These are phyloP conservation scores for Bilobella aurantiaca DNA, from an alignment of 1,140 invertebrate species.

Conservation along the genomic window DNA sequence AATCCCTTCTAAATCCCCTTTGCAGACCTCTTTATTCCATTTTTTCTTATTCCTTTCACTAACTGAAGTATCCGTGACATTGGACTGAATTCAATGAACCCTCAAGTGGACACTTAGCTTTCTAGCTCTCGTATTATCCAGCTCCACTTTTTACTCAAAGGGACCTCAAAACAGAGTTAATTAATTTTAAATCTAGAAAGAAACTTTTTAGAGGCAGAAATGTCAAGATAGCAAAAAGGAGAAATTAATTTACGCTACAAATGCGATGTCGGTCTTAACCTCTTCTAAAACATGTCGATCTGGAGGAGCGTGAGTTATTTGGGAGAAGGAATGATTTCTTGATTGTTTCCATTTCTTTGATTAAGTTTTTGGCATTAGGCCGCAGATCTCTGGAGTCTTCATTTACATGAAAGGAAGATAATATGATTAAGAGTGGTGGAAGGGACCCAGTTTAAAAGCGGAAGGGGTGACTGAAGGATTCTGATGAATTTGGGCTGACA, in stretches of 20 bases:
- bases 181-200: neutral
- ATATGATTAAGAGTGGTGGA: neutral
- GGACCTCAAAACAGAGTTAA: neutral
- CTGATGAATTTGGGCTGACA: neutral
- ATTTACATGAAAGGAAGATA: neutral
- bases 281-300: too few relatives aligned
- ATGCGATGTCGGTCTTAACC: too few relatives aligned
- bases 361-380: neutral
- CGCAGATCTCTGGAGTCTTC: neutral
- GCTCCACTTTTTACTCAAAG: neutral
- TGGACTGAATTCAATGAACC: constrained; percentile 1
- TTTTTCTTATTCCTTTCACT: neutral
- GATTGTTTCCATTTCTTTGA: neutral
- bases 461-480: too few relatives aligned
- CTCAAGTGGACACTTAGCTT: constrained; percentile 4
- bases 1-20: neutral
- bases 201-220: neutral
- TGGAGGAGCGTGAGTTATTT: too few relatives aligned
- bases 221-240: too few relatives aligned
- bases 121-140: neutral
- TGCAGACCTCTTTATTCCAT: neutral
- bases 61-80: neutral
- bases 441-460: too few relatives aligned
- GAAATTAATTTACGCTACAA: too few relatives aligned
- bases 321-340: too few relatives aligned